phyloP scores from a whole-genome alignment of 2,888 invertebrate species.

The Pristionchus mayeri region DNA sequence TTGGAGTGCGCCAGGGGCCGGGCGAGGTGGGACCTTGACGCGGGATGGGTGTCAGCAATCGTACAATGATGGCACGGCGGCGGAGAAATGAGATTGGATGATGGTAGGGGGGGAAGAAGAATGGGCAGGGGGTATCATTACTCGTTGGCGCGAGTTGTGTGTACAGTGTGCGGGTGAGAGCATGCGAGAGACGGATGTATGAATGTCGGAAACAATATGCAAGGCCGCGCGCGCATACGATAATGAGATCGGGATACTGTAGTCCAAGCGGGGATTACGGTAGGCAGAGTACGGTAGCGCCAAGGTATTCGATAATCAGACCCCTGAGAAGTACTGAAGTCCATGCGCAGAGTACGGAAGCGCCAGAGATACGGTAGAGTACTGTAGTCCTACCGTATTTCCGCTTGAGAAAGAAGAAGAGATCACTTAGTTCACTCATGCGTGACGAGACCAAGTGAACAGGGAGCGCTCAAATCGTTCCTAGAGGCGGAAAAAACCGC shows the following conservation, averaged over 20 bases:
- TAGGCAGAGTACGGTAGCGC: background rate
- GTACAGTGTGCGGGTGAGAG: conserved; percentile 7
- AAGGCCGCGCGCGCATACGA: conserved; percentile 16
- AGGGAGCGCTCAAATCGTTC: background rate
- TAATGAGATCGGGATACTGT: background rate
- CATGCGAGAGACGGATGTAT: conserved; percentile 32
- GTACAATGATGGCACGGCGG: background rate
- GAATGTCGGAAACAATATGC: conserved; percentile 9
- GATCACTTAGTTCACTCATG: background rate
- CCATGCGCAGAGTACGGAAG: background rate
- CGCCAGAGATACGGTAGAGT: background rate
- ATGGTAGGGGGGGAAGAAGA: background rate
- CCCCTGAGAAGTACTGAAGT: background rate
- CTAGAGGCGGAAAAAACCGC: background rate
- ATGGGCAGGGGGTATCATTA: conserved; percentile 20
- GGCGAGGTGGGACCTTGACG: conserved; percentile 44
- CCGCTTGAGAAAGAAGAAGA: background rate
- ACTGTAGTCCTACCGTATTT: background rate
- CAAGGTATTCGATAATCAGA: background rate
- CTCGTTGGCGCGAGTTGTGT: conserved; percentile 29
- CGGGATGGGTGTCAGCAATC: background rate
- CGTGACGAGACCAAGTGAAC: background rate
- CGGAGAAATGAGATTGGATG: conserved; percentile 17
- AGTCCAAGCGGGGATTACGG: background rate
- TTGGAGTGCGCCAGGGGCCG: conserved; percentile 16